phyloP scores from a whole-genome alignment of 2,888 invertebrate species.

The Sussaba pulchella region DNA sequence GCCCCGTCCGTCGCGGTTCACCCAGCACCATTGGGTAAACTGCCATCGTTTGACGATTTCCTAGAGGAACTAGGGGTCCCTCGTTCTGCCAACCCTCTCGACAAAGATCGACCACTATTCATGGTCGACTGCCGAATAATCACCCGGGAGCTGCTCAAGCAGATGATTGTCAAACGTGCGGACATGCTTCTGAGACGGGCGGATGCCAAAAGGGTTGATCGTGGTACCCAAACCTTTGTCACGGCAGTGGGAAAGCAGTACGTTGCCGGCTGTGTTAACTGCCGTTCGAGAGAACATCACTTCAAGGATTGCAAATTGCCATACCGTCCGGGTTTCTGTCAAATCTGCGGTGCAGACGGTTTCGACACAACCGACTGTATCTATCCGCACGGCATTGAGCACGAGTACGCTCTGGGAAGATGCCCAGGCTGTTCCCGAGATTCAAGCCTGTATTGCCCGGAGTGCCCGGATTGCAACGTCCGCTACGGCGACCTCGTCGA shows the following conservation, averaged over 20 bases:
- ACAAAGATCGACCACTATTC: slow-evolving; percentile 1
- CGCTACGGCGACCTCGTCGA: slow-evolving; percentile 49
- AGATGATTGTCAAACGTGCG: slow-evolving; percentile 17
- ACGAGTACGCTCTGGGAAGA: slow-evolving; percentile 39
- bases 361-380: slow-evolving; percentile 43
- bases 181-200: neutral
- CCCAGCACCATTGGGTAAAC: slow-evolving; percentile 13
- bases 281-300: neutral
- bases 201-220: slow-evolving; percentile 14
- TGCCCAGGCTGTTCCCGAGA: slow-evolving; percentile 42
- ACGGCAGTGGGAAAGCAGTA: slow-evolving; percentile 21
- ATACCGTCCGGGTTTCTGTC: slow-evolving; percentile 46
- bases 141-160: slow-evolving; percentile 14
- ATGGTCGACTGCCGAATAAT: slow-evolving; percentile 40
- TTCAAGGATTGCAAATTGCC: slow-evolving; percentile 35
- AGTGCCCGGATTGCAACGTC: slow-evolving; percentile 58
- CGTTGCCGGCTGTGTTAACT: slow-evolving; percentile 42
- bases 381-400: slow-evolving; percentile 52
- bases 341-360: slow-evolving; percentile 31
- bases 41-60: neutral
- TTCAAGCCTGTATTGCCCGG: slow-evolving; percentile 40
- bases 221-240: slow-evolving; percentile 38
- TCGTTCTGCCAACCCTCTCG: neutral
- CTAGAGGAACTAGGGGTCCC: slow-evolving; percentile 8
- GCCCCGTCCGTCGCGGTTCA: slow-evolving; percentile 50